Percentiles rank a stretch among this genome's conserved stretches.
phyloP scores from a whole-genome alignment of 1,140 invertebrate species.

The Anagrus nilaparvatae region DNA sequence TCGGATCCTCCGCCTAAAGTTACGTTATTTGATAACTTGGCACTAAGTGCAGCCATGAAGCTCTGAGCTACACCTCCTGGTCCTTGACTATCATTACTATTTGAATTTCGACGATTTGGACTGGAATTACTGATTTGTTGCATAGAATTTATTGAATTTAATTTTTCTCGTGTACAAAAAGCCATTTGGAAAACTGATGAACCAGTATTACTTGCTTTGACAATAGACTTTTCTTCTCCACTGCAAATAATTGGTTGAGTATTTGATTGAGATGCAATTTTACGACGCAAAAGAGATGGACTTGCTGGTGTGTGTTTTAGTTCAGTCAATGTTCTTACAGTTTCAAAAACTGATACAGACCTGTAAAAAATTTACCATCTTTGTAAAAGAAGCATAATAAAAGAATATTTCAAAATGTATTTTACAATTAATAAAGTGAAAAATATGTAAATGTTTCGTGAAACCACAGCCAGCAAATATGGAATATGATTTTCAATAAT shows the following conservation, averaged over 20 bases:
- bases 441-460: too few relatives aligned
- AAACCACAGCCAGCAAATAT: too few relatives aligned
- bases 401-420: background rate
- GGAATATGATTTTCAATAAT: too few relatives aligned
- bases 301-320: constrained; percentile 77
- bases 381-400: background rate
- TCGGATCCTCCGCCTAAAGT: constrained; percentile 17
- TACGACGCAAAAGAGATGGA: constrained; percentile 63
- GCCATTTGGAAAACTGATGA: constrained; percentile 24
- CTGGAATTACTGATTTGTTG: too few relatives aligned
- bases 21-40: constrained; percentile 50
- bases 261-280: constrained; percentile 32
- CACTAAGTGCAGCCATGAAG: constrained; percentile 61
- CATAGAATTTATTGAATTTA: too few relatives aligned
- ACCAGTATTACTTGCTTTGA: constrained; percentile 6
- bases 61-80: constrained; percentile 47
- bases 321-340: constrained; percentile 74
- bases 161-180: constrained; percentile 27
- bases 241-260: constrained; percentile 15
- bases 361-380: too few relatives aligned
- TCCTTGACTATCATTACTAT: constrained; percentile 22
- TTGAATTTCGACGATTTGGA: too few relatives aligned
- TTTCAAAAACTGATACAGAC: constrained; percentile 63
- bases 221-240: constrained; percentile 6
- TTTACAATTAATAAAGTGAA: too few relatives aligned